A percentile compares a stretch with the other conserved stretches of the same genome.
phyloP scores from a whole-genome alignment of 2,113 vertebrate genomes.

The Daubentonia madagascariensis region DNA sequence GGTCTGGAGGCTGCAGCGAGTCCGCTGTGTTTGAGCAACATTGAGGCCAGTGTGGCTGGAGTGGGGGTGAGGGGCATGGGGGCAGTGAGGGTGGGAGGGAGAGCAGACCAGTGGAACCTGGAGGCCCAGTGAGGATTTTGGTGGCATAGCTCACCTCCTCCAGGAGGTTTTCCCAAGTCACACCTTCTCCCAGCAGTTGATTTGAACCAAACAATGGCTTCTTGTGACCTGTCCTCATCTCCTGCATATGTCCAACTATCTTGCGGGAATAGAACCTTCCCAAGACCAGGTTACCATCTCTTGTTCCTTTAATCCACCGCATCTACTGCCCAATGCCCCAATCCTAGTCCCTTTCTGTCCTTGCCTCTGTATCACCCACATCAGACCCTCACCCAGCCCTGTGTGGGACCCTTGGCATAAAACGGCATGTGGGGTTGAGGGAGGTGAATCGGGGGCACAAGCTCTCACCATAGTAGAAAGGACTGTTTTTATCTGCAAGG shows the following conservation, averaged over 20 bases:
- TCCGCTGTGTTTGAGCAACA: background rate
- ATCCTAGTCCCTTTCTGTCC: background rate
- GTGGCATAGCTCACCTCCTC: background rate
- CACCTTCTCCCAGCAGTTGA: background rate
- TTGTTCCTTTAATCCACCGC: background rate
- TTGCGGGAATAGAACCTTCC: background rate
- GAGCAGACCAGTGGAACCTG: background rate
- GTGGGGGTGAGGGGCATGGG: no score
- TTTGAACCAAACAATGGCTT: background rate
- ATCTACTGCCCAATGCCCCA: no score
- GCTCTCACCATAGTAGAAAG: slow-evolving; percentile 78
- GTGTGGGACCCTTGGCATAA: background rate
- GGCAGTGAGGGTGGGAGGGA: no score
- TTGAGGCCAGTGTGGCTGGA: background rate
- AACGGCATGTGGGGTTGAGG: background rate
- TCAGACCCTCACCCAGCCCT: background rate
- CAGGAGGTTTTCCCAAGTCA: background rate
- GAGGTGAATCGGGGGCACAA: fast-evolving
- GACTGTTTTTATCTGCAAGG: slow-evolving; percentile 67
- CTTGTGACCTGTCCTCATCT: background rate
- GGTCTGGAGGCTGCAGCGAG: background rate
- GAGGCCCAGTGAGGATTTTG: no score
- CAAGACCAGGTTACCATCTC: background rate
- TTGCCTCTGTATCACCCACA: background rate
- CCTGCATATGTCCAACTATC: background rate